A percentile compares a stretch with the other conserved stretches of the same genome.
phyloP scores from a whole-genome alignment of 2,888 invertebrate species.

The Hartigia nigra region DNA sequence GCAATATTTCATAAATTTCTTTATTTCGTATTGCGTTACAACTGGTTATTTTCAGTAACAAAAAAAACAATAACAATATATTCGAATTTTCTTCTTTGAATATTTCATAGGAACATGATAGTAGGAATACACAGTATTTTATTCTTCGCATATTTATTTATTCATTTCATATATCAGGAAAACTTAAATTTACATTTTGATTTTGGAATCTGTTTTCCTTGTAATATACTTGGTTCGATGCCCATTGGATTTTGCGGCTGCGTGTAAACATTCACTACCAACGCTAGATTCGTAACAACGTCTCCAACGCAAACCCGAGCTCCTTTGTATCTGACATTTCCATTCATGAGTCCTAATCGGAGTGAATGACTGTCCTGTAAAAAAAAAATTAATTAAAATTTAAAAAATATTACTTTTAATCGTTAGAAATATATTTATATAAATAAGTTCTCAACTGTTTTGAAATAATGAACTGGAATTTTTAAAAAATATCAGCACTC shows the following conservation, averaged over 20 bases:
- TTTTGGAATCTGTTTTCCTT: not conserved
- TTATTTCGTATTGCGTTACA: not conserved
- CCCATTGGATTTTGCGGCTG: slow-evolving; percentile 2
- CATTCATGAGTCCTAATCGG: slow-evolving; percentile 28
- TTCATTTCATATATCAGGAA: not conserved
- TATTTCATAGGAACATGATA: not conserved
- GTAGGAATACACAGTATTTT: not conserved
- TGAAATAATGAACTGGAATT: not conserved
- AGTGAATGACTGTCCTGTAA: slow-evolving; percentile 18
- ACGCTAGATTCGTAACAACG: slow-evolving; percentile 26
- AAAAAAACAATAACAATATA: not conserved
- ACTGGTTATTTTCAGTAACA: not conserved
- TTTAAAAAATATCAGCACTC: not conserved
- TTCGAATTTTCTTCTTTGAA: not conserved
- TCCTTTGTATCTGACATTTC: slow-evolving; percentile 24
- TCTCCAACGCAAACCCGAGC: slow-evolving; percentile 24
- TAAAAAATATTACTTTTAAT: not conserved
- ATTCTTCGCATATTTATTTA: not conserved
- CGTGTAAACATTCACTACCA: slow-evolving; percentile 23
- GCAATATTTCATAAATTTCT: not conserved
- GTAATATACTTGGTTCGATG: not conserved
- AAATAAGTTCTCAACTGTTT: not conserved
- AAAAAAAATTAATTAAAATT: slow-evolving; percentile 2
- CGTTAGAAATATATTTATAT: not conserved
- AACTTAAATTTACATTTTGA: not conserved